phyloP scores from a whole-genome alignment of 2,888 invertebrate genomes.

The Asteroscopus sphinx region DNA sequence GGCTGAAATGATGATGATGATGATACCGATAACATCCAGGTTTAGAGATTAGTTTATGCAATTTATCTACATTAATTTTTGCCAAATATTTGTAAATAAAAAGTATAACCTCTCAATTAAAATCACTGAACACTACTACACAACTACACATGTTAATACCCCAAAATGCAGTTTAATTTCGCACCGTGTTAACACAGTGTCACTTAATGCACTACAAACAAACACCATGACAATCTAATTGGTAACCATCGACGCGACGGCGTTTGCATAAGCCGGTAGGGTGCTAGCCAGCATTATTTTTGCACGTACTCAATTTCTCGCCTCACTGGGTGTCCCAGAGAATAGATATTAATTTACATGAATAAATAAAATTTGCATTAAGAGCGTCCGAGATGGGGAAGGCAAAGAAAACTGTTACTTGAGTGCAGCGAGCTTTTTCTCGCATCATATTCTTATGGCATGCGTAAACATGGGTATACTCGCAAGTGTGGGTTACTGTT shows the following conservation, averaged over 20 bases:
- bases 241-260: conserved; percentile 71
- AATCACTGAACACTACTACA: not conserved
- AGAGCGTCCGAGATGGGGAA: conserved; percentile 76
- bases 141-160: conserved; percentile 2
- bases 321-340: conserved; percentile 84
- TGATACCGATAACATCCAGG: too few relatives aligned
- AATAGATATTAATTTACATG: conserved; percentile 90
- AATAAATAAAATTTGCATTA: conserved; percentile 90
- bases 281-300: conserved; percentile 81
- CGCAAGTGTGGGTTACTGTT: conserved; percentile 47
- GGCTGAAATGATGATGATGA: too few relatives aligned
- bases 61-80: not conserved
- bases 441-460: conserved; percentile 55
- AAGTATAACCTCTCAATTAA: not conserved
- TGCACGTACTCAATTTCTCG: conserved; percentile 89
- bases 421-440: conserved; percentile 65
- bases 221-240: conserved; percentile 74
- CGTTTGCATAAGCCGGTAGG: conserved; percentile 78
- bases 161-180: conserved; percentile 2
- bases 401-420: conserved; percentile 77
- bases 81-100: not conserved
- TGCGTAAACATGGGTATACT: conserved; percentile 50
- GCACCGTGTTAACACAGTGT: conserved; percentile 26
- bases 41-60: too few relatives aligned
- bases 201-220: conserved; percentile 24